phyloP scores from a whole-genome alignment of 2,888 invertebrate species.

The Tipula helvola region DNA sequence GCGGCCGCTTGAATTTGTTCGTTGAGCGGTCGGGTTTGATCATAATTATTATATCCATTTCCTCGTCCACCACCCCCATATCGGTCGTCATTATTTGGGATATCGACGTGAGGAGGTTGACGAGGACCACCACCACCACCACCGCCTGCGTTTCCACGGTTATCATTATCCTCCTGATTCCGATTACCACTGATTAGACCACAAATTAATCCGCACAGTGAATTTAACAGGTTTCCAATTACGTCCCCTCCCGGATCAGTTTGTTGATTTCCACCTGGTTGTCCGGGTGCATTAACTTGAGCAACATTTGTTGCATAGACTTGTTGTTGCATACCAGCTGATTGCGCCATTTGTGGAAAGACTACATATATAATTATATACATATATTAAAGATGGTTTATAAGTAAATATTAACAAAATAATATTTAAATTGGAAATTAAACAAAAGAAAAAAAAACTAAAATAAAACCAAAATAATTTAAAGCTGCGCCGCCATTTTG shows the following conservation, averaged over 20 bases:
- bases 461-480: background rate
- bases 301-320: background rate
- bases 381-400: background rate
- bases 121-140: background rate
- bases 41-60: background rate
- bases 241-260: conserved; percentile 17
- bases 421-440: background rate
- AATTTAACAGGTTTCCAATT: conserved; percentile 16
- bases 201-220: conserved; percentile 16
- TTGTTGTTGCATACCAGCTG: conserved; percentile 4
- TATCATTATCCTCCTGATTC: conserved; percentile 13
- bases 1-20: background rate
- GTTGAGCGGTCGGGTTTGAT: background rate
- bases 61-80: background rate
- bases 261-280: background rate
- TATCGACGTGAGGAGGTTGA: conserved; percentile 24
- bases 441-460: background rate
- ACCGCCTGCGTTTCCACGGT: conserved; percentile 11
- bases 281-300: conserved; percentile 6
- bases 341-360: conserved; percentile 5
- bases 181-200: background rate
- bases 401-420: background rate
- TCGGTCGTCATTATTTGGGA: background rate
- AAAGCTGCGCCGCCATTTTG: background rate
- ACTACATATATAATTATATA: background rate